Conservation (phyloP, 2,113 vertebrate species). For the Gallinago media region DNA sequence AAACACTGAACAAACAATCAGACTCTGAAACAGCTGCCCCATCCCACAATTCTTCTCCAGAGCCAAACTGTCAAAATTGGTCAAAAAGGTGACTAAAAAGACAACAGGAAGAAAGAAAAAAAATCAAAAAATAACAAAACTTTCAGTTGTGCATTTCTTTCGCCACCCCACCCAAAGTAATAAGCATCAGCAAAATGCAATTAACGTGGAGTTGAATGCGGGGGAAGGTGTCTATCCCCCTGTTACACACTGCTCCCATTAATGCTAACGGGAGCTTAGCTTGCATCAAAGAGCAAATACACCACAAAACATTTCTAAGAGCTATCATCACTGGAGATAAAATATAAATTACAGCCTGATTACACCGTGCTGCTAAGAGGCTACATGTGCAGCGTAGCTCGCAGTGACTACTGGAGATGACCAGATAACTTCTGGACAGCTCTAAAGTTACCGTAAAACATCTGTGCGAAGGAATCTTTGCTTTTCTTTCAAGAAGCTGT, state of each 20-base stretch:
- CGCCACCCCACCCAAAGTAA: neutral
- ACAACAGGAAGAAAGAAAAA: neutral
- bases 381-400: neutral
- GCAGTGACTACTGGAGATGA: neutral
- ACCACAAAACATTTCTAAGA: slow-evolving; percentile 58
- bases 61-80: neutral
- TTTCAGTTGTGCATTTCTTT: neutral
- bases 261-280: slow-evolving; percentile 50
- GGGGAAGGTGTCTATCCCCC: neutral
- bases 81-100: neutral
- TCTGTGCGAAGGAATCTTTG: neutral
- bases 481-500: slow-evolving; percentile 2
- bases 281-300: slow-evolving; percentile 54
- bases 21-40: neutral
- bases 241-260: slow-evolving; percentile 28
- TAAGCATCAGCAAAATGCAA: neutral
- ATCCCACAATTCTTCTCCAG: neutral
- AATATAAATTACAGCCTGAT: slow-evolving; percentile 55
- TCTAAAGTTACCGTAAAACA: slow-evolving; percentile 4
- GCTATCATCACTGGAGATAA: slow-evolving; percentile 60
- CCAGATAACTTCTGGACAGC: slow-evolving; percentile 32
- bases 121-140: fast-evolving
- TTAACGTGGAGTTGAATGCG: neutral
- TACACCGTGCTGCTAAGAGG: neutral
- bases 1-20: neutral